A percentile compares a stretch with the other conserved stretches of the same genome.
These are phyloP conservation scores for Acromyrmex charruanus DNA, from an alignment of 1,140 invertebrate genomes.

Conservation along the genomic window DNA sequence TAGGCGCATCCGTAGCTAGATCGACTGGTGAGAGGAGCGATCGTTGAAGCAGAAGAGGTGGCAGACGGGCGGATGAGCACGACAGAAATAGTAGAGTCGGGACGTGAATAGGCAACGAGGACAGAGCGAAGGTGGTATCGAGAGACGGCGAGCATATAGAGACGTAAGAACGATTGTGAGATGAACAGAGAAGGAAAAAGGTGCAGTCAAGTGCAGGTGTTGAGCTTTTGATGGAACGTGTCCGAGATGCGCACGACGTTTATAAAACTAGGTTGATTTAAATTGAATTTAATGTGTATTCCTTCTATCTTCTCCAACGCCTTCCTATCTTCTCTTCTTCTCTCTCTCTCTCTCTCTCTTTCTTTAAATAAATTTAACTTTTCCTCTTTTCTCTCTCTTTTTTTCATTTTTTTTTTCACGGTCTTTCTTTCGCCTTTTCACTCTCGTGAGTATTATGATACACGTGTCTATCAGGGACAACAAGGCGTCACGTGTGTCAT, in stretches of 20 bases:
- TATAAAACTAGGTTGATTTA: slow-evolving; percentile 69
- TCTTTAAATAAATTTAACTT: slow-evolving; percentile 13
- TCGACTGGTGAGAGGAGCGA: slow-evolving; percentile 48
- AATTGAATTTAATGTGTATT: slow-evolving; percentile 63
- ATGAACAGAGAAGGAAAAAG: slow-evolving; percentile 4
- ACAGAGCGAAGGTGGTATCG: slow-evolving; percentile 19
- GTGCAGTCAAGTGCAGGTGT: slow-evolving; percentile 35
- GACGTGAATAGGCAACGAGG: slow-evolving; percentile 61
- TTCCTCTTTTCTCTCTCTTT: no score
- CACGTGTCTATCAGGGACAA: neutral
- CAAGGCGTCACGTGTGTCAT: slow-evolving; percentile 36
- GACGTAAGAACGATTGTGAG: neutral
- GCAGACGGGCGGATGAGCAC: slow-evolving; percentile 10
- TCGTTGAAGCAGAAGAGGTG: slow-evolving; percentile 47
- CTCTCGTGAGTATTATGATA: slow-evolving; percentile 5
- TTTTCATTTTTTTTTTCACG: neutral
- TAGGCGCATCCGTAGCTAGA: slow-evolving; percentile 23
- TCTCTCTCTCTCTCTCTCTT: neutral
- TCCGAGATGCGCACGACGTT: slow-evolving; percentile 37
- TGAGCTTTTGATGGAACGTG: slow-evolving; percentile 38
- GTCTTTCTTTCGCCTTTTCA: neutral
- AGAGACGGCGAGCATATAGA: neutral
- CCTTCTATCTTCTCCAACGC: neutral
- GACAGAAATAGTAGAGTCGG: slow-evolving; percentile 51
- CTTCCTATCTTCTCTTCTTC: neutral